A percentile compares a stretch with the other conserved stretches of the same genome.
These are phyloP conservation scores for Pygoscelis adeliae DNA, from an alignment of 2,113 vertebrate species.

Conservation along the genomic window DNA sequence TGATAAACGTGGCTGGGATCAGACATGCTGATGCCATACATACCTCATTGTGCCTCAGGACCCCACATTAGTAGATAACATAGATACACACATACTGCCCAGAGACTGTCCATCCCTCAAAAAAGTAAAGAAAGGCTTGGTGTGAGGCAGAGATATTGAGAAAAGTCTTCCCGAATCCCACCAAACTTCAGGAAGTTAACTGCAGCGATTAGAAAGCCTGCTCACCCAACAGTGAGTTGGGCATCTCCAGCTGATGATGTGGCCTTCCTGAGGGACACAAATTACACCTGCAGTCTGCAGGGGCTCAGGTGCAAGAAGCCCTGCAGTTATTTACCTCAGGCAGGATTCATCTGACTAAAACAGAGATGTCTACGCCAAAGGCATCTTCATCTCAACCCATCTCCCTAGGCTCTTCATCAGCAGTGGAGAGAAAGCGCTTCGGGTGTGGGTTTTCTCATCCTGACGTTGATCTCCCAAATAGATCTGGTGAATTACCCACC, in stretches of 20 bases:
- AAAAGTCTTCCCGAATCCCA: neutral
- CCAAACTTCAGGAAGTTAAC: neutral
- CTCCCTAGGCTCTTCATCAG: neutral
- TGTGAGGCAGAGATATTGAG: neutral
- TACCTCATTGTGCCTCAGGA: neutral
- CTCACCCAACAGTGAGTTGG: neutral
- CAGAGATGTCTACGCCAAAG: neutral
- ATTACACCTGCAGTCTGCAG: neutral
- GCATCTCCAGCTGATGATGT: neutral
- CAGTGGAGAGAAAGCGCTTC: neutral
- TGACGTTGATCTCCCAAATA: neutral
- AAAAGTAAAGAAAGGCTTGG: neutral
- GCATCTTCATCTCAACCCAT: neutral
- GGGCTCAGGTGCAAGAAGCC: neutral
- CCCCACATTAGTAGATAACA: neutral
- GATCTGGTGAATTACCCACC: neutral
- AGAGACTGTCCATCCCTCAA: neutral
- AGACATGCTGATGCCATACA: neutral
- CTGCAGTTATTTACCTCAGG: neutral
- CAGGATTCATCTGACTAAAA: neutral
- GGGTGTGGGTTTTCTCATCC: neutral
- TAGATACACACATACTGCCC: too few species aligned
- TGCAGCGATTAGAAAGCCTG: neutral
- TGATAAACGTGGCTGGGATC: neutral
- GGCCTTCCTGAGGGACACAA: too few species aligned